Percentiles rank a stretch among this genome's conserved stretches.
phyloP scores from a whole-genome alignment of 2,888 invertebrate genomes.

The Ceramica pisi region DNA sequence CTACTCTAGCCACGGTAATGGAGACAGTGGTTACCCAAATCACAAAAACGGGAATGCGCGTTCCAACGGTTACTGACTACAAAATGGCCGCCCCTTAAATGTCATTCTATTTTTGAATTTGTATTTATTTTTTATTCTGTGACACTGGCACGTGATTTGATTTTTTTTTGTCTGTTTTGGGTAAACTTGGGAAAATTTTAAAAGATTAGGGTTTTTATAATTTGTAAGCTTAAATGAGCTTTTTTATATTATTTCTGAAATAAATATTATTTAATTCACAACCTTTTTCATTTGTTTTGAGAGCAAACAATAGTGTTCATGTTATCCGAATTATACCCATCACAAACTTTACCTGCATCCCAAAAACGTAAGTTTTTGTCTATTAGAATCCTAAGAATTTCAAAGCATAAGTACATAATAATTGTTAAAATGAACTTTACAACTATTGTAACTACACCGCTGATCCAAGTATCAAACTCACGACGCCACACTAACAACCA shows the following conservation, averaged over 20 bases:
- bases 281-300: too few species aligned
- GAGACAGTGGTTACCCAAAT: constrained; percentile 48
- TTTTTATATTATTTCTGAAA: constrained; percentile 15
- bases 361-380: too few species aligned
- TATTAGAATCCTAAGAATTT: too few species aligned
- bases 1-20: constrained; percentile 59
- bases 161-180: constrained; percentile 8
- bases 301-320: too few species aligned
- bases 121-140: constrained; percentile 41
- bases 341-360: too few species aligned
- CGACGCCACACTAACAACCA: neutral
- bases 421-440: neutral
- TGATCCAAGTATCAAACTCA: neutral
- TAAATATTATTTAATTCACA: constrained; percentile 10
- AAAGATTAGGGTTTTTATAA: constrained; percentile 7
- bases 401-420: too few species aligned
- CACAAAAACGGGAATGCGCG: constrained; percentile 60
- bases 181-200: constrained; percentile 24
- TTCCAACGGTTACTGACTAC: constrained; percentile 74
- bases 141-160: neutral
- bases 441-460: neutral
- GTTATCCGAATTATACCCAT: too few species aligned
- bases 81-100: constrained; percentile 39
- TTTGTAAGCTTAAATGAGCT: neutral
- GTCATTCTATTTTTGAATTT: constrained; percentile 46